Conservation (phyloP, 2,113 vertebrate species). For the Procavia capensis region DNA sequence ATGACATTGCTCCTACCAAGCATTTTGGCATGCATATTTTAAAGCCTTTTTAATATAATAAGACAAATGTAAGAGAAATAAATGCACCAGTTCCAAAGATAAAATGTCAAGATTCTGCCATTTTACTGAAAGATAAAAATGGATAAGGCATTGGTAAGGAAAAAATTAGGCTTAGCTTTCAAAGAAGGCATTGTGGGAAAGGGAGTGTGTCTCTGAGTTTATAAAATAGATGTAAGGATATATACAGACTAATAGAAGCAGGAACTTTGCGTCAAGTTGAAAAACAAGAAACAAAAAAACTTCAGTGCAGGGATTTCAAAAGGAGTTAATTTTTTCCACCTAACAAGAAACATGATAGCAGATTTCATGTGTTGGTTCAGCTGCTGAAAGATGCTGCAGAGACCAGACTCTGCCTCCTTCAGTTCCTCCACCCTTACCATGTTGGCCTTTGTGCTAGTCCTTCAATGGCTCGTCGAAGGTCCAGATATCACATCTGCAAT, state of each 20-base stretch:
- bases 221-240: neutral
- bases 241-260: neutral
- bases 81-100: neutral
- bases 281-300: neutral
- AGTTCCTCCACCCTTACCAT: neutral
- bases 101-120: neutral
- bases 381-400: neutral
- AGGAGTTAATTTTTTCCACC: neutral
- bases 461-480: neutral
- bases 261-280: neutral
- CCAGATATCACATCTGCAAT: neutral
- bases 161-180: neutral
- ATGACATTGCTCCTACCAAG: neutral
- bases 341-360: neutral
- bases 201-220: neutral
- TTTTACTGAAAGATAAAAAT: neutral
- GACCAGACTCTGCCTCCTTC: neutral
- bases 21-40: neutral
- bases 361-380: neutral
- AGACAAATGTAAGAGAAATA: neutral
- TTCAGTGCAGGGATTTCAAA: neutral
- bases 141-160: neutral
- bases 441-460: neutral
- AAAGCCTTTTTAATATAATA: neutral
- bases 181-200: neutral